Evolutionary conservation across 2,797 vertebrate species (phyloP).

Genomic region (Limosa lapponica): DNA sequence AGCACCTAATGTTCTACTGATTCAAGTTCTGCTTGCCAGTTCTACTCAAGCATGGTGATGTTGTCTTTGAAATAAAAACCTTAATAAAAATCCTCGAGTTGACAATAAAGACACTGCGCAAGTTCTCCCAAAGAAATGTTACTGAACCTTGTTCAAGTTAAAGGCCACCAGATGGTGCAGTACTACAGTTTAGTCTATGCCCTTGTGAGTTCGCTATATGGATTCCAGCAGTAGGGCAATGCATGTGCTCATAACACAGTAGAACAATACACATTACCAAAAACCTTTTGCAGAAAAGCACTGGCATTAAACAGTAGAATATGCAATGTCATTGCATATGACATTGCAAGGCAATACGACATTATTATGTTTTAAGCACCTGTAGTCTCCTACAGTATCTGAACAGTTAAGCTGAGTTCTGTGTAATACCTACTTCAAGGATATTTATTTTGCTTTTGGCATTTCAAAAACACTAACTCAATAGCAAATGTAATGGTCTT

Average conservation of each 20-base stretch:
- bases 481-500: background rate
- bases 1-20: background rate
- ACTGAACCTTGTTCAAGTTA: background rate
- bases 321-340: background rate
- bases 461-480: background rate
- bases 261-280: background rate
- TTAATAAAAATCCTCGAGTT: background rate
- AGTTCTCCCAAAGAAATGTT: background rate
- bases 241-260: background rate
- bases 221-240: background rate
- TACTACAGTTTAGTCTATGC: background rate
- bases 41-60: background rate
- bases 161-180: slow-evolving; percentile 61
- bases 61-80: background rate
- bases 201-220: background rate
- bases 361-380: background rate
- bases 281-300: background rate
- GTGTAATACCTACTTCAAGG: background rate
- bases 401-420: background rate
- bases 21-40: background rate
- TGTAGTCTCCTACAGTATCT: background rate
- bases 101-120: fast-evolving
- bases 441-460: background rate
- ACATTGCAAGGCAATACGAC: background rate
- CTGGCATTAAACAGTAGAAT: background rate